phyloP scores from a whole-genome alignment of 2,888 invertebrate species.

The Ophonus ardosiacus region DNA sequence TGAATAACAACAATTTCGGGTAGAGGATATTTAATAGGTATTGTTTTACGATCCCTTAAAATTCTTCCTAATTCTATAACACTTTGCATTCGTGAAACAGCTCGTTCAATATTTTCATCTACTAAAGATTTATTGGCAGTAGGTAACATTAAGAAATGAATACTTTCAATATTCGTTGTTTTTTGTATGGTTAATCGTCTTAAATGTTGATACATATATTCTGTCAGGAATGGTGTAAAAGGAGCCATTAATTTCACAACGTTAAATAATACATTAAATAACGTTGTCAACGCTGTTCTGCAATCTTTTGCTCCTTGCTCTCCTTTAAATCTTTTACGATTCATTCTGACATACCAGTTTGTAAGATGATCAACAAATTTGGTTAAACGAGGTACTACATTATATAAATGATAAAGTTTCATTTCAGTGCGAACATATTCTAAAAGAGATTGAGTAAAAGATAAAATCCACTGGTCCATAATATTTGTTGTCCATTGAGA shows the following conservation, averaged over 20 bases:
- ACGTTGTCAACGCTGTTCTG: slow-evolving; percentile 89
- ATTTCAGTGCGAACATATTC: slow-evolving; percentile 94
- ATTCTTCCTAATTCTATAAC: slow-evolving; percentile 96
- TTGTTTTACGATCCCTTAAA: slow-evolving; percentile 93
- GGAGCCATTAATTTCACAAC: slow-evolving; percentile 97
- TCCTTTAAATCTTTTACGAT: slow-evolving; percentile 95
- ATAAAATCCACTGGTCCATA: slow-evolving; percentile 98
- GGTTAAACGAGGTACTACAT: slow-evolving; percentile 94
- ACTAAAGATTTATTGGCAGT: slow-evolving; percentile 84
- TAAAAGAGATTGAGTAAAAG: slow-evolving; percentile 95
- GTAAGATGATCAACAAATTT: slow-evolving; percentile 98
- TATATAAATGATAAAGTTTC: slow-evolving; percentile 95
- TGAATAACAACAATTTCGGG: slow-evolving; percentile 97
- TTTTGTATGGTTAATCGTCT: slow-evolving; percentile 81
- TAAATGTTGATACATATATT: slow-evolving; percentile 95
- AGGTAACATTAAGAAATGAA: slow-evolving; percentile 96
- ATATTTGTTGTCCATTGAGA: slow-evolving; percentile 80
- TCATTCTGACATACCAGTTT: slow-evolving; percentile 99
- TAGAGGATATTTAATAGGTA: slow-evolving; percentile 97
- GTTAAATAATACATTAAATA: slow-evolving; percentile 91
- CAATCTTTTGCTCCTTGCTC: slow-evolving; percentile 90
- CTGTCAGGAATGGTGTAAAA: slow-evolving; percentile 97
- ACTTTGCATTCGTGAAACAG: slow-evolving; percentile 95
- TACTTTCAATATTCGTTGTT: slow-evolving; percentile 82
- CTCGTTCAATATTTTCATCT: slow-evolving; percentile 90